Evolutionary conservation across 2,888 invertebrate genomes (phyloP), one percentile per base, ranked within the genome.

Genomic region (Watsonalla binaria): DNA sequence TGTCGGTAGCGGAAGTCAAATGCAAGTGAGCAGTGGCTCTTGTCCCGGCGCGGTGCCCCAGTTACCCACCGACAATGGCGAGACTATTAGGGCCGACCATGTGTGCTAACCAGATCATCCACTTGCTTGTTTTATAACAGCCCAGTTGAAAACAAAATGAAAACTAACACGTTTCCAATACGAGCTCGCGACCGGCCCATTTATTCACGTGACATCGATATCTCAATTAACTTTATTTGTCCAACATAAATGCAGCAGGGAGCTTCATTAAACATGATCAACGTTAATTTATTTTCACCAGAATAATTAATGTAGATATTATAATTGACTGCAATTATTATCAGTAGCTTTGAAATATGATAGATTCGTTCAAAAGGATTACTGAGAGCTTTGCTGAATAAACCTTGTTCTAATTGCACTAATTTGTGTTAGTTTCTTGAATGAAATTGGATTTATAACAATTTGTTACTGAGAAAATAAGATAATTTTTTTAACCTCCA

Each of bases 101-200:
- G 86, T 86, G 81, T 86, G 84, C 78, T 81, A 84, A 83, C 82
- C 76, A 80, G 80, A 82, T 84, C 80, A 82, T 82, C 74, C 71
- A 77, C 74, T 78, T 80, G 74, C 76, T 80, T 76, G 76, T 80
- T 78, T 78, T 77, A 74, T 69, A 76, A 74, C 66, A 62, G 63
- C 70, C 66, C 66, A 64, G 53, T 62, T 74, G 69, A 71, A 77
- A 82, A 75, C 66, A 75, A 77, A 81, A 81, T 66, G 73, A 74
- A 74, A 72, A 62, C 63, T 66, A 62, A 67, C 75, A 76, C 66
- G 62, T 49, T 15, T 11, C 13, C 37, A 9, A 37, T 9, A 15
- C 9, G 5, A 47, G 46, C 9, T 46, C 13, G 14, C 13, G 6
- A 46, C 14, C 14, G 6, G 0, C 15, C 6, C 14, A 14, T 24